Conservation (phyloP, 2,888 invertebrate genomes). For the Lymantria monacha region DNA sequence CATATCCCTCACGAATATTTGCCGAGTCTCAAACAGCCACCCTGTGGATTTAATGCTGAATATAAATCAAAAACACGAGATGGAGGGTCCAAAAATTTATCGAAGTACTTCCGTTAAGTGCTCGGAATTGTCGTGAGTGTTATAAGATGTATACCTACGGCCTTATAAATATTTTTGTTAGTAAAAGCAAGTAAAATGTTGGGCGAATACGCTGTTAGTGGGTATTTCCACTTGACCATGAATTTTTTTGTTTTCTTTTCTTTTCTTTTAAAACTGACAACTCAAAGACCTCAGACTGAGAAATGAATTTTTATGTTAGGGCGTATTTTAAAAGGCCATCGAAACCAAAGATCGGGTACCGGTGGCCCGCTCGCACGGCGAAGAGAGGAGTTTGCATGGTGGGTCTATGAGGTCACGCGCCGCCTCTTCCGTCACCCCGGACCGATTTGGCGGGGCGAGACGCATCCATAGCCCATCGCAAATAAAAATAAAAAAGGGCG, state of each 20-base stretch:
- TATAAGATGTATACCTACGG: neutral
- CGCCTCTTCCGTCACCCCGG: too few relatives aligned
- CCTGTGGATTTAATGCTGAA: constrained; percentile 41
- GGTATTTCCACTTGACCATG: constrained; percentile 2
- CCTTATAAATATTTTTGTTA: neutral
- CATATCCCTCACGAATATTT: neutral
- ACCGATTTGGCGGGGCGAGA: too few relatives aligned
- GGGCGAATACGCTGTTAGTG: neutral
- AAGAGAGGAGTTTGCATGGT: too few relatives aligned
- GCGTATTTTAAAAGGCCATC: too few relatives aligned
- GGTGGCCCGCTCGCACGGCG: too few relatives aligned
- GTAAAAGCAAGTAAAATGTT: neutral
- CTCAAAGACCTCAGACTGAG: too few relatives aligned
- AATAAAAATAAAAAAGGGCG: too few relatives aligned
- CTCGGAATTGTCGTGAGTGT: constrained; percentile 3
- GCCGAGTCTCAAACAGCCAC: constrained; percentile 3
- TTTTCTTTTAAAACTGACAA: too few relatives aligned
- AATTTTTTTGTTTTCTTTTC: constrained; percentile 16
- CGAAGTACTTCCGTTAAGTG: constrained; percentile 16
- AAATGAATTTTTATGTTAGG: too few relatives aligned
- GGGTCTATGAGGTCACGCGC: too few relatives aligned
- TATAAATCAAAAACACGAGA: constrained; percentile 48
- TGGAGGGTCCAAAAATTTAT: constrained; percentile 34
- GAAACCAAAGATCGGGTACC: too few relatives aligned
- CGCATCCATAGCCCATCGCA: too few relatives aligned